These are phyloP conservation scores for Philopotamus ludificatus DNA, from an alignment of 1,140 invertebrate species.

Conservation along the genomic window DNA sequence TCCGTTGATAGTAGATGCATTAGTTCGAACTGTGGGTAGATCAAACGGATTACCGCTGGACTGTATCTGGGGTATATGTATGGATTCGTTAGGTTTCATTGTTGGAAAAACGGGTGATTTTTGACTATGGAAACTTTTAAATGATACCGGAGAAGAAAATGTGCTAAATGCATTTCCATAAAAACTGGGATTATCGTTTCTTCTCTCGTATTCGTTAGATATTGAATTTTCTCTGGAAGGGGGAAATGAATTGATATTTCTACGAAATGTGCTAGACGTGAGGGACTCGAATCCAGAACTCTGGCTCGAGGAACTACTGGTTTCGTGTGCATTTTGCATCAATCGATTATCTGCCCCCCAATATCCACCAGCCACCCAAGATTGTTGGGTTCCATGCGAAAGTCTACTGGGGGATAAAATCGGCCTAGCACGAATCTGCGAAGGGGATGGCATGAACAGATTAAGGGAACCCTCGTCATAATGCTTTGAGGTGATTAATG, in stretches of 20 bases:
- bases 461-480: conserved; percentile 50
- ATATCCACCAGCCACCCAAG: conserved; percentile 56
- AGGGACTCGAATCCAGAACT: conserved; percentile 57
- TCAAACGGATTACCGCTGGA: too few relatives aligned
- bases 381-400: conserved; percentile 48
- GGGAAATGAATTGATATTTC: conserved; percentile 51
- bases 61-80: conserved; percentile 26
- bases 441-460: conserved; percentile 47
- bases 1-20: not conserved
- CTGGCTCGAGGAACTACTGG: conserved; percentile 54
- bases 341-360: conserved; percentile 52
- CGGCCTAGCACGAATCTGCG: conserved; percentile 45
- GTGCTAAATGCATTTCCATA: not conserved
- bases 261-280: conserved; percentile 50
- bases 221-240: conserved; percentile 51
- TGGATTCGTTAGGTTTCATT: conserved; percentile 17
- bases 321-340: conserved; percentile 47
- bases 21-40: too few relatives aligned
- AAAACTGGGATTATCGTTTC: conserved; percentile 40
- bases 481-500: conserved; percentile 49
- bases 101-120: conserved; percentile 23
- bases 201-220: conserved; percentile 47
- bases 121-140: conserved; percentile 20
- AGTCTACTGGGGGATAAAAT: conserved; percentile 54
- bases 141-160: conserved; percentile 1